Evolutionary conservation across 2,888 invertebrate species (phyloP).

Genomic region (Chrysolina haemoptera): DNA sequence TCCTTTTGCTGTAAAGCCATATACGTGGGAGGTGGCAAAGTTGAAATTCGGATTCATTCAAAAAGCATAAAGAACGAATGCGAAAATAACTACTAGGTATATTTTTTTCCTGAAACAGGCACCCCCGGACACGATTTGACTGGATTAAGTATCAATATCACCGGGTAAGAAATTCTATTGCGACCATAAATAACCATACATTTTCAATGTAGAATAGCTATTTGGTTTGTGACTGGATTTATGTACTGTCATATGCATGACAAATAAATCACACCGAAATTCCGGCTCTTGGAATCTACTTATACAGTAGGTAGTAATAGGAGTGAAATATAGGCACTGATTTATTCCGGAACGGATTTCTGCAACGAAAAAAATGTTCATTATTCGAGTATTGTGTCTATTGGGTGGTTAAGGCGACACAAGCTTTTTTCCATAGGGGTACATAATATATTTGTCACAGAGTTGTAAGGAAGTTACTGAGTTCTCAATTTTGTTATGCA

Average conservation of each 20-base stretch:
- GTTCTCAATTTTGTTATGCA: no score
- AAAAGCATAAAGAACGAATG: no score
- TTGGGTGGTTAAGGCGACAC: neutral
- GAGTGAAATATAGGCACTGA: slow-evolving; percentile 8
- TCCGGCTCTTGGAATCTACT: slow-evolving; percentile 13
- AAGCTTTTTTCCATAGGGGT: no score
- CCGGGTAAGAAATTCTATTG: neutral
- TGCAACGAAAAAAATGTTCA: neutral
- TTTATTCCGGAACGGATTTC: neutral
- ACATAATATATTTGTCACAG: no score
- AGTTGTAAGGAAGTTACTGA: no score
- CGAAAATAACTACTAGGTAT: no score
- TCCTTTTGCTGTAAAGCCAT: no score
- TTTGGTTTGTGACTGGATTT: slow-evolving; percentile 22
- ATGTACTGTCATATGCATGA: slow-evolving; percentile 28
- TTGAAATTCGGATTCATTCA: no score
- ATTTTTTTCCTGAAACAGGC: no score
- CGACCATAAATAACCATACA: neutral
- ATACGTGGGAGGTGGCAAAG: no score
- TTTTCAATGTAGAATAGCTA: neutral
- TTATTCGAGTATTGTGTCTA: neutral
- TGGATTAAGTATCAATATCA: neutral
- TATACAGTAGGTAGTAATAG: neutral
- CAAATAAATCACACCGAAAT: slow-evolving; percentile 22
- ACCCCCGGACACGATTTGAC: no score